Evolutionary conservation across 2,888 invertebrate genomes (phyloP).

Genomic region (Lypha dubia): DNA sequence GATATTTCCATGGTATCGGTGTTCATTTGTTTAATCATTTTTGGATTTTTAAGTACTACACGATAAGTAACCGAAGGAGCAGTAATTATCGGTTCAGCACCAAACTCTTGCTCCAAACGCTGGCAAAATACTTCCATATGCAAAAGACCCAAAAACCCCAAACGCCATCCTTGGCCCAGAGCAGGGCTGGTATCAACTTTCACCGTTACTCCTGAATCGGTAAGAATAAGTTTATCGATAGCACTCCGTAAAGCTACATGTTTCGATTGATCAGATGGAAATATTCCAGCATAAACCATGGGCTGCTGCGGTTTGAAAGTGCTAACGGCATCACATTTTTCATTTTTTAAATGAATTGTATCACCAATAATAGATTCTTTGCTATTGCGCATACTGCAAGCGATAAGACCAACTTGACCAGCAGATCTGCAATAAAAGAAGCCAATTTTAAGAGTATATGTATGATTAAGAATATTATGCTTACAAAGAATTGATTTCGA

Average conservation of each 20-base stretch:
- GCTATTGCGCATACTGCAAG: constrained; percentile 90
- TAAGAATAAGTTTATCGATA: constrained; percentile 95
- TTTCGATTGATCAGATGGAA: constrained; percentile 95
- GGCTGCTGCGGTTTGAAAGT: constrained; percentile 88
- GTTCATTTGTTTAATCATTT: constrained; percentile 87
- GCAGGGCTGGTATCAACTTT: constrained; percentile 92
- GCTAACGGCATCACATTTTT: constrained; percentile 84
- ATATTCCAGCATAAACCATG: constrained; percentile 93
- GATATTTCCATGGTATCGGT: constrained; percentile 87
- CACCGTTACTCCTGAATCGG: constrained; percentile 96
- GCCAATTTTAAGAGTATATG: background rate
- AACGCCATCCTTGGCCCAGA: constrained; percentile 93
- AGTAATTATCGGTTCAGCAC: constrained; percentile 91
- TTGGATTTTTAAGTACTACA: constrained; percentile 88
- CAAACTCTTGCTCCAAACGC: constrained; percentile 92
- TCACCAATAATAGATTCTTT: constrained; percentile 91
- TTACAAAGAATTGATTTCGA: constrained; percentile 86
- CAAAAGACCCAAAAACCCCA: constrained; percentile 93
- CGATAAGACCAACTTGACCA: constrained; percentile 96
- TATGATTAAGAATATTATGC: constrained; percentile 74
- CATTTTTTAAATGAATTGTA: constrained; percentile 86
- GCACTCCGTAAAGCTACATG: constrained; percentile 89
- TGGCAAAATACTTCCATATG: constrained; percentile 96
- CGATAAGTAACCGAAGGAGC: constrained; percentile 94
- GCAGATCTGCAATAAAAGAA: constrained; percentile 85